Evolutionary conservation across 2,888 invertebrate genomes (phyloP), one percentile per base, ranked within the genome.

Genomic region (Automeris io): DNA sequence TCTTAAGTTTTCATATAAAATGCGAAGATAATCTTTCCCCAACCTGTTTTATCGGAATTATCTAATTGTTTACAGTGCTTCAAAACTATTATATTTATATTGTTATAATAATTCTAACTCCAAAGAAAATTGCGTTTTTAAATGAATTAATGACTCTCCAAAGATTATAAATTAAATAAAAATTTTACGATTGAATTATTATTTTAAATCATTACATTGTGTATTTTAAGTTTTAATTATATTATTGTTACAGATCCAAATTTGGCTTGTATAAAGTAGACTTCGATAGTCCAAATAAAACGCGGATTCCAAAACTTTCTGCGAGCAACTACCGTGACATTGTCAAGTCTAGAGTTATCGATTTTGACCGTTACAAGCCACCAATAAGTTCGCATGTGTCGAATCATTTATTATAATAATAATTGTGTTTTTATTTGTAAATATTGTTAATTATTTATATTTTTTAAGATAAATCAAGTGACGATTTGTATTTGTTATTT

Each of bases 241-340:
- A 18, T 18, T 13, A 7, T 33, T 22, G 9, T 77, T 77, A 12
- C 71, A 87, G 87, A 11, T 57, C 73, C 5, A 82, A 81, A 51
- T 88, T 88, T 42, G 88, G 88, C 1, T 57, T 88, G 7, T 87
- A 73, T 50, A 70, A 75, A 41, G 87, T 88, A 2, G 83, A 88
- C 46, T 88, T 80, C 50, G 50, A 68, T 8, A 76, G 75, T 43
- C 67, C 78, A 9, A 57, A 79, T 12, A 73, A 57, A 37, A 77
- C 77, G 1, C 70, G 88, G 24, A 86, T 75, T 1, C 75, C 87
- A 0, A 87, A 86, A 46, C 56, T 85, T 8, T 88, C 87, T 2
- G 87, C 81, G 0, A 48, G 66, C 5, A 81, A 75, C 48, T 87
- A 73, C 46, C 57, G 61, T 5, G 70, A 85, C 38, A 83, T 88